Conservation (phyloP, 2,797 vertebrate genomes). For the Onychomys leucogaster region DNA sequence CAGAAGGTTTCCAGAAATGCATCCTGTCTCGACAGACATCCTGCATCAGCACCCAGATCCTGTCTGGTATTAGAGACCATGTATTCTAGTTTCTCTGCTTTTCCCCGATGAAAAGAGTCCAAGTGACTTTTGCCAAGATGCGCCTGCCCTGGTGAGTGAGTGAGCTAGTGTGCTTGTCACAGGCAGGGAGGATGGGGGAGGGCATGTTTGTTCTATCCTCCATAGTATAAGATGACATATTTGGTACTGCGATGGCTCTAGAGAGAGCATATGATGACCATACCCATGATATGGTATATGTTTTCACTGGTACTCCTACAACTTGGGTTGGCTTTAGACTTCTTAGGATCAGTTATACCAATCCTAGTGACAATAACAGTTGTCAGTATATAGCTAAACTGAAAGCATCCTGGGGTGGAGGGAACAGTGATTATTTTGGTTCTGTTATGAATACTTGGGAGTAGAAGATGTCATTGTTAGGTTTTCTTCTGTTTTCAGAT, state of each 20-base stretch:
- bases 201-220: not conserved
- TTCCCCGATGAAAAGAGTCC: not conserved
- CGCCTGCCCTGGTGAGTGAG: not conserved
- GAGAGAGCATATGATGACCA: not conserved
- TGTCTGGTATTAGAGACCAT: not conserved
- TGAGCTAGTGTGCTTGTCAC: not conserved
- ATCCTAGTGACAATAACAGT: not conserved
- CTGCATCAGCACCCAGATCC: not conserved
- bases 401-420: not conserved
- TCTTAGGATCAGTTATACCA: not conserved
- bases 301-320: not conserved
- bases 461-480: not conserved
- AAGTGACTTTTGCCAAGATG: rapidly evolving
- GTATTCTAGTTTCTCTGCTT: conserved; percentile 15
- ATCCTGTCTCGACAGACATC: not conserved
- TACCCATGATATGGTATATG: too few species aligned
- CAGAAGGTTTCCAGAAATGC: not conserved
- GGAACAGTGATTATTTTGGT: not conserved
- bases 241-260: not conserved
- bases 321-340: not conserved
- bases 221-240: not conserved
- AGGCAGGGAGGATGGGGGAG: not conserved
- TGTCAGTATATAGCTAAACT: not conserved
- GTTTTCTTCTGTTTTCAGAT: not conserved
- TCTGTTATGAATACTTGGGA: not conserved